These are phyloP conservation scores for Allophyes oxyacanthae DNA, from an alignment of 2,888 invertebrate species.

Conservation along the genomic window DNA sequence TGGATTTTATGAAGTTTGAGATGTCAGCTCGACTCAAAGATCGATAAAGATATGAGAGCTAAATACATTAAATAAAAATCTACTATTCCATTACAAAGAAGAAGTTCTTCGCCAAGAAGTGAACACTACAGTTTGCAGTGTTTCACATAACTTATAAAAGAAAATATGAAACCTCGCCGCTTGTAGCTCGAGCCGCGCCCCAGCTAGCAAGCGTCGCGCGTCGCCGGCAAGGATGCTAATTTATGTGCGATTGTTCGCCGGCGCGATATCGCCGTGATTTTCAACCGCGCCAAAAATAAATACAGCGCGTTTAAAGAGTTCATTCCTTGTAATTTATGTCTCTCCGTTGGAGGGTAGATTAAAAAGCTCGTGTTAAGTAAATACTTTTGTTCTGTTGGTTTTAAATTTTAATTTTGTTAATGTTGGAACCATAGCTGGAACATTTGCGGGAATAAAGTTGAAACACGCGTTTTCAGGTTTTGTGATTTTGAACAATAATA, in stretches of 20 bases:
- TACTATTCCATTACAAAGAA: no score
- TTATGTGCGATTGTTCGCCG: constrained; percentile 58
- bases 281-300: constrained; percentile 47
- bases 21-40: no score
- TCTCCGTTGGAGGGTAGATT: constrained; percentile 29
- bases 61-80: no score
- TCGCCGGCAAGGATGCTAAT: constrained; percentile 56
- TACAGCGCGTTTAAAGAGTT: constrained; percentile 46
- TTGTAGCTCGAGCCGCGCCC: constrained; percentile 26
- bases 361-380: constrained; percentile 36
- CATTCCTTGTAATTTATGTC: constrained; percentile 55
- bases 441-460: constrained; percentile 1
- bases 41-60: no score
- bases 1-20: no score
- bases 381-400: constrained; percentile 33
- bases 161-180: constrained; percentile 19
- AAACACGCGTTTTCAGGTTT: not conserved
- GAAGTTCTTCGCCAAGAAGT: no score
- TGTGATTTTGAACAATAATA: no score
- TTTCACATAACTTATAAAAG: not conserved
- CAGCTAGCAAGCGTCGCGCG: constrained; percentile 36
- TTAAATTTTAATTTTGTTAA: constrained; percentile 29
- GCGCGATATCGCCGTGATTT: constrained; percentile 54
- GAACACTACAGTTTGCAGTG: no score
- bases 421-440: constrained; percentile 12